These are phyloP conservation scores for Chascanopsetta lugubris DNA, from an alignment of 2,113 vertebrate species.

Conservation along the genomic window DNA sequence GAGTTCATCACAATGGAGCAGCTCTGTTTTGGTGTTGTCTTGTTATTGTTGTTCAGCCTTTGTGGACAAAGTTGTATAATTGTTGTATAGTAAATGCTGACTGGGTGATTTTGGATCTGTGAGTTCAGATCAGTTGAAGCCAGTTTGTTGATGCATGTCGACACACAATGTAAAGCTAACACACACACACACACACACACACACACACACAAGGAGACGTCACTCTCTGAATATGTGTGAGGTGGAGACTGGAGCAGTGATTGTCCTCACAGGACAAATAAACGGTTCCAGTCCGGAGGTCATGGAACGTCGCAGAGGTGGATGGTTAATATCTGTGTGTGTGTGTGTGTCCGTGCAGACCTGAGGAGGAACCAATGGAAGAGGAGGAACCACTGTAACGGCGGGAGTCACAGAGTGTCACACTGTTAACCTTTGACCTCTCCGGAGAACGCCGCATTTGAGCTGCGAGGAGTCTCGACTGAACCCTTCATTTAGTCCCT, in stretches of 20 bases:
- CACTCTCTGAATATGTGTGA: too few species aligned
- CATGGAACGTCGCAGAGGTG: background rate
- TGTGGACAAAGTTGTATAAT: too few species aligned
- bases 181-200: too few species aligned
- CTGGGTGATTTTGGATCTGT: too few species aligned
- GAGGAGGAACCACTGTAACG: slow-evolving; percentile 87
- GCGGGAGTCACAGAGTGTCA: slow-evolving; percentile 59
- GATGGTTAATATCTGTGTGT: background rate
- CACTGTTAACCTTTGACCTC: slow-evolving; percentile 68
- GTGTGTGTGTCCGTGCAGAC: slow-evolving; percentile 67
- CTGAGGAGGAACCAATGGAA: slow-evolving; percentile 91
- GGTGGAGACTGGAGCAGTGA: background rate
- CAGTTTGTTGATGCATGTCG: too few species aligned
- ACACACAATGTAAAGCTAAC: too few species aligned
- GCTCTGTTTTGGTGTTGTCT: too few species aligned
- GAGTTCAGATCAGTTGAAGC: too few species aligned
- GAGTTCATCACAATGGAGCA: too few species aligned
- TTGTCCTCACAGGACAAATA: background rate
- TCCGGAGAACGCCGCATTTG: slow-evolving; percentile 63
- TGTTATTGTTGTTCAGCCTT: too few species aligned
- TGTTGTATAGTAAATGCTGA: too few species aligned
- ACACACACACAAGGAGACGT: too few species aligned
- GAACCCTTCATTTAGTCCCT: slow-evolving; percentile 76
- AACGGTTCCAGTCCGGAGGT: background rate
- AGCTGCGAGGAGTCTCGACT: slow-evolving; percentile 65